Evolutionary conservation across 2,113 vertebrate species (phyloP).

Genomic region (Spilogale gracilis): DNA sequence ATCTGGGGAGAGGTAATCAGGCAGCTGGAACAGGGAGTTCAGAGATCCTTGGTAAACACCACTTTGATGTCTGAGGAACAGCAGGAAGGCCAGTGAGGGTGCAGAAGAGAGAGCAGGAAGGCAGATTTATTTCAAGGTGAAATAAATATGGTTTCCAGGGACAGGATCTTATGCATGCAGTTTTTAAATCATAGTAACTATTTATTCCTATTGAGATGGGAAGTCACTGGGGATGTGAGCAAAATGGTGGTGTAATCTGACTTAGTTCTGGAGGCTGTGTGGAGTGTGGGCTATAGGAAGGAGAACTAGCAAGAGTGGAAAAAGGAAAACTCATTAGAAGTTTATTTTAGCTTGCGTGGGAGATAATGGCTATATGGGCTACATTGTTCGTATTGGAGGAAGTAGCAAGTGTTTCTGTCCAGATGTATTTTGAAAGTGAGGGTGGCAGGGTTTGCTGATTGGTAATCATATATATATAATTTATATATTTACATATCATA

Average conservation of each 20-base stretch:
- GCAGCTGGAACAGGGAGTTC: background rate
- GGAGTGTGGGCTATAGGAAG: background rate
- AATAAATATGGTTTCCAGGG: constrained; percentile 20
- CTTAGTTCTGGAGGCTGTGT: background rate
- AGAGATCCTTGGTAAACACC: background rate
- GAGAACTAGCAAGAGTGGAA: no score
- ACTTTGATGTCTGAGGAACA: background rate
- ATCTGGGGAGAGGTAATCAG: background rate
- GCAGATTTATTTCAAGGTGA: background rate
- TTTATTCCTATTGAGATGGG: background rate
- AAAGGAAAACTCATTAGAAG: background rate
- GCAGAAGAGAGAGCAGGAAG: background rate
- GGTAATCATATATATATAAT: background rate
- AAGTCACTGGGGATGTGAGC: background rate
- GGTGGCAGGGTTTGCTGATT: background rate
- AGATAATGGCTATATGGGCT: background rate
- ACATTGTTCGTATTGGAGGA: background rate
- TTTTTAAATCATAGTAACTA: constrained; percentile 28
- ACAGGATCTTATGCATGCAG: background rate
- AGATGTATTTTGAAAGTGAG: background rate
- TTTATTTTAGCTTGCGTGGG: background rate
- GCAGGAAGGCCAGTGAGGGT: background rate
- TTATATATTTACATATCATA: no score
- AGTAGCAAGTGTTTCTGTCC: background rate
- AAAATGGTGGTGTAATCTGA: background rate